phyloP scores from a whole-genome alignment of 1,140 invertebrate species.

The Pogonomyrmex barbatus region DNA sequence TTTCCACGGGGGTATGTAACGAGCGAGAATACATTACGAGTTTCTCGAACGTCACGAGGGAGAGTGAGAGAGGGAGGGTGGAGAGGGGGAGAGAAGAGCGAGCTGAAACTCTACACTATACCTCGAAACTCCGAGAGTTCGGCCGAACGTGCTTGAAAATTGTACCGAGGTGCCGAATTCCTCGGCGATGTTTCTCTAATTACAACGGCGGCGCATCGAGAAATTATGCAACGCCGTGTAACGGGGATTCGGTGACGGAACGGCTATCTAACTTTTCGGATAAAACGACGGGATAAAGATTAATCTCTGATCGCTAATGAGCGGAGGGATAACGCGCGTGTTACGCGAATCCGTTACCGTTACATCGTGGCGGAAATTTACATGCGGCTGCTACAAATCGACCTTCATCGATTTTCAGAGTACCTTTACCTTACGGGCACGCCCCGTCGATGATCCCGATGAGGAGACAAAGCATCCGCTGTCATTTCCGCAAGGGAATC shows the following conservation, averaged over 20 bases:
- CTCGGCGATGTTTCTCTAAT: slow-evolving; percentile 50
- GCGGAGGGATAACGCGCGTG: slow-evolving; percentile 5
- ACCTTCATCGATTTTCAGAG: slow-evolving; percentile 75
- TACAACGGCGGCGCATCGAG: slow-evolving; percentile 52
- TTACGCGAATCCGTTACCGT: background rate
- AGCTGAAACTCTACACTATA: slow-evolving; percentile 26
- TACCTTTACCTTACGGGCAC: slow-evolving; percentile 84
- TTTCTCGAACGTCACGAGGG: slow-evolving; percentile 48
- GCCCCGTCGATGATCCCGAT: slow-evolving; percentile 85
- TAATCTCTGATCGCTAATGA: slow-evolving; percentile 30
- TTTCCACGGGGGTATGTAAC: slow-evolving; percentile 62
- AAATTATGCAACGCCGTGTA: slow-evolving; percentile 41
- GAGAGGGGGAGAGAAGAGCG: slow-evolving; percentile 13
- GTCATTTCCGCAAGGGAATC: slow-evolving; percentile 95
- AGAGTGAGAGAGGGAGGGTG: slow-evolving; percentile 5
- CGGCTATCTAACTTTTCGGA: slow-evolving; percentile 20
- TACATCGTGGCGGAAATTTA: background rate
- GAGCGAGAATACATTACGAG: slow-evolving; percentile 68
- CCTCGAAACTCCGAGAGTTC: slow-evolving; percentile 43
- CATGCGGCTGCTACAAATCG: slow-evolving; percentile 23
- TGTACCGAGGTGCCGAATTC: slow-evolving; percentile 61
- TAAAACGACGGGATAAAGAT: slow-evolving; percentile 44
- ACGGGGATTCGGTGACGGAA: background rate
- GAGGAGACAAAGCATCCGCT: slow-evolving; percentile 87
- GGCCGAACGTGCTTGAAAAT: slow-evolving; percentile 60